A percentile compares a stretch with the other conserved stretches of the same genome.
These are phyloP conservation scores for Laterallus jamaicensis DNA, from an alignment of 2,113 vertebrate species.

Conservation along the genomic window DNA sequence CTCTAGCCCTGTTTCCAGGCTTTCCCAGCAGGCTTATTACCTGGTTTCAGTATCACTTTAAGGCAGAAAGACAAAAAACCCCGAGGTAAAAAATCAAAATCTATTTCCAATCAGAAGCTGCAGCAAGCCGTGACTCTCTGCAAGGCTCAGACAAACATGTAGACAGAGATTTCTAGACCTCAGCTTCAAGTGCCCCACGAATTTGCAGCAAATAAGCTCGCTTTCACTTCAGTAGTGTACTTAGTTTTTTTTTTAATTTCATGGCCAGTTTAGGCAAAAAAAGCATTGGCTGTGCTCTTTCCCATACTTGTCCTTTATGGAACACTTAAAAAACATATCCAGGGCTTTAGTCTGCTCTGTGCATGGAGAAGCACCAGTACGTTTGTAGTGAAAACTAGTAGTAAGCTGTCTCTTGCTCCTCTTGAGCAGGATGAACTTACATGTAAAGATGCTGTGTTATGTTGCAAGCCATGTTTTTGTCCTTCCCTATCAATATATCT, in stretches of 20 bases:
- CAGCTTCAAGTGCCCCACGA: neutral
- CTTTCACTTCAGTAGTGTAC: neutral
- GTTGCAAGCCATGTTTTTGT: constrained; percentile 21
- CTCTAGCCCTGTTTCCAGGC: neutral
- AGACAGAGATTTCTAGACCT: neutral
- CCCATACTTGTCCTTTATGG: neutral
- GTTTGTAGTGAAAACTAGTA: neutral
- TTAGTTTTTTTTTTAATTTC: neutral
- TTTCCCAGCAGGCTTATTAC: neutral
- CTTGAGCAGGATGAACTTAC: neutral
- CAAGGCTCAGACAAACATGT: neutral
- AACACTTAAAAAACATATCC: neutral
- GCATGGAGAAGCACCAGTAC: neutral
- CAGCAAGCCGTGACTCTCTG: neutral
- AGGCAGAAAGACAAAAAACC: neutral
- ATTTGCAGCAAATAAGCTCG: neutral
- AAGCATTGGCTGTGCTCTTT: neutral
- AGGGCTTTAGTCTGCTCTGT: neutral
- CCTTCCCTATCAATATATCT: constrained; percentile 6
- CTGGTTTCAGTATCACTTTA: neutral
- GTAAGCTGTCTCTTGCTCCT: neutral
- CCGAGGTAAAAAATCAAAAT: neutral
- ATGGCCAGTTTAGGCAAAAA: neutral
- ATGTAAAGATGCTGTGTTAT: neutral
- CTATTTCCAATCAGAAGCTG: neutral